Evolutionary conservation across 2,797 vertebrate species (phyloP).

Genomic region (Protonibea diacanthus): DNA sequence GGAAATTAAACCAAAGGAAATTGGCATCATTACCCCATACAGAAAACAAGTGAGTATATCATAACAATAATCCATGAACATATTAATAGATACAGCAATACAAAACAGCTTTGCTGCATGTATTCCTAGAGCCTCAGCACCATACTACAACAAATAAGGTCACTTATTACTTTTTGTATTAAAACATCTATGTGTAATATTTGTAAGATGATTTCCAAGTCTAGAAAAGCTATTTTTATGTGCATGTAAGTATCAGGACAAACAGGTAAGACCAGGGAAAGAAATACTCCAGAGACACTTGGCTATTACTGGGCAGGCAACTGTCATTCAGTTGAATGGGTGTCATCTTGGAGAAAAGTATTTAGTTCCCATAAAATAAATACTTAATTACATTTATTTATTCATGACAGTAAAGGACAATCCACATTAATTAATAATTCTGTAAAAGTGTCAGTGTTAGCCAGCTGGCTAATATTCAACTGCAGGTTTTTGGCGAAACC

Average conservation of each 20-base stretch:
- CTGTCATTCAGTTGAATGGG: neutral
- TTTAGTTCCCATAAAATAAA: neutral
- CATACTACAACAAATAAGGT: neutral
- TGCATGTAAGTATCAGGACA: neutral
- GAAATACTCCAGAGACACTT: neutral
- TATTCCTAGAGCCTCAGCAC: neutral
- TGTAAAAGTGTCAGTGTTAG: too few relatives aligned
- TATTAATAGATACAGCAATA: neutral
- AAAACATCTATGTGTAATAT: neutral
- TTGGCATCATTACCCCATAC: slow-evolving; percentile 92
- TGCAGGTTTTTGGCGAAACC: too few relatives aligned
- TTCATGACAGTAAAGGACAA: too few relatives aligned
- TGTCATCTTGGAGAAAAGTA: neutral
- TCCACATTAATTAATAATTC: too few relatives aligned
- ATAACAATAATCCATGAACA: neutral
- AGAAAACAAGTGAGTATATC: slow-evolving; percentile 89
- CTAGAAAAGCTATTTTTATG: too few relatives aligned
- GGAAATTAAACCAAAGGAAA: slow-evolving; percentile 83
- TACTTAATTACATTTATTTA: too few relatives aligned
- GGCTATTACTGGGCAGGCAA: neutral
- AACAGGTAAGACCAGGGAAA: neutral
- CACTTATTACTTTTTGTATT: neutral
- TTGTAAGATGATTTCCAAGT: neutral
- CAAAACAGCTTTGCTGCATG: neutral
- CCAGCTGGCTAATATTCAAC: too few relatives aligned